Evolutionary conservation across 2,797 vertebrate genomes (phyloP).

Genomic region (Sciaenops ocellatus): DNA sequence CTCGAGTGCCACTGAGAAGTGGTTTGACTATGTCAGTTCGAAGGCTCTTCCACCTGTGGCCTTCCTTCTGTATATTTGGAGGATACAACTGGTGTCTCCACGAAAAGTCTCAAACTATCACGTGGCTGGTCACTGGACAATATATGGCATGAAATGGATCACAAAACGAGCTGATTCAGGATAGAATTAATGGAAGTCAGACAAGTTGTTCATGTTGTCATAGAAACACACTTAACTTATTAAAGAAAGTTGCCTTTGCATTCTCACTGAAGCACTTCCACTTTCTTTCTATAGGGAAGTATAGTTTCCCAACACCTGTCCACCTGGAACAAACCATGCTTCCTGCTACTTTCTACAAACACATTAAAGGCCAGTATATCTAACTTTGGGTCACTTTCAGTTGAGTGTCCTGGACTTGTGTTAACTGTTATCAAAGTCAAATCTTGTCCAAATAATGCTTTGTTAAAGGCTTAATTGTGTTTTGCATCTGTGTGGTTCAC

Average conservation of each 20-base stretch:
- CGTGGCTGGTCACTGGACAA: not conserved
- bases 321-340: not conserved
- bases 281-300: slow-evolving; percentile 1
- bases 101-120: not conserved
- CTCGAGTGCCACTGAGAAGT: not conserved
- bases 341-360: not conserved
- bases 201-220: not conserved
- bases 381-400: slow-evolving; percentile 50
- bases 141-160: not conserved
- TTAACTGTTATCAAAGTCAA: slow-evolving; percentile 43
- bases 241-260: not conserved
- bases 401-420: slow-evolving; percentile 22
- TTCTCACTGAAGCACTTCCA: not conserved
- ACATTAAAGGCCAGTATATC: not conserved
- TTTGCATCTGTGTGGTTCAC: slow-evolving; percentile 48
- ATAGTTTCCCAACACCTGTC: not conserved
- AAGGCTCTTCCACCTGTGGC: slow-evolving; percentile 5
- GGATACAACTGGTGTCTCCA: not conserved
- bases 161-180: not conserved
- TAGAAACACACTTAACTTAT: not conserved
- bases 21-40: slow-evolving; percentile 14
- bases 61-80: not conserved
- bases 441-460: slow-evolving; percentile 37
- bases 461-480: slow-evolving; percentile 50
- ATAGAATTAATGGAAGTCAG: not conserved